These are phyloP conservation scores for Cryptocephalus primarius DNA, from an alignment of 2,888 invertebrate species.

Conservation along the genomic window DNA sequence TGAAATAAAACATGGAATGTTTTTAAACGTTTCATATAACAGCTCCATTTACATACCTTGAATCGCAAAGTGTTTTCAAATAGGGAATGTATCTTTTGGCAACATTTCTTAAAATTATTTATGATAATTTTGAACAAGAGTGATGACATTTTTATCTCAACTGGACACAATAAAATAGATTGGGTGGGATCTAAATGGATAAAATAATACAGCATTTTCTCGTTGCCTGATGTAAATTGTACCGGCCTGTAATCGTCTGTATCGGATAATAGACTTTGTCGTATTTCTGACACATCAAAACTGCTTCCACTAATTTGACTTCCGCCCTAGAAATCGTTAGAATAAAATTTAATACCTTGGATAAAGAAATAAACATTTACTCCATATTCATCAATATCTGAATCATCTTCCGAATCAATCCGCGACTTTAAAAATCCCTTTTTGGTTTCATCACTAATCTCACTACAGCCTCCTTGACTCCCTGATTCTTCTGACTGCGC, in stretches of 20 bases:
- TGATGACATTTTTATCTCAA: conserved; percentile 27
- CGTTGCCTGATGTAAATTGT: conserved; percentile 55
- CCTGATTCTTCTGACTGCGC: conserved; percentile 57
- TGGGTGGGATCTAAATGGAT: conserved; percentile 60
- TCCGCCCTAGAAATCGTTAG: conserved; percentile 53
- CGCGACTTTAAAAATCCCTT: too few species aligned
- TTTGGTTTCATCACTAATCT: conserved; percentile 58
- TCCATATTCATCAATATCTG: conserved; percentile 59
- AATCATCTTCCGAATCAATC: conserved; percentile 48
- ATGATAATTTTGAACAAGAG: conserved; percentile 42
- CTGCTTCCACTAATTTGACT: conserved; percentile 52
- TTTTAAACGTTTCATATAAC: background rate
- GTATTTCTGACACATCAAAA: conserved; percentile 57
- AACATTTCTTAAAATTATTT: conserved; percentile 58
- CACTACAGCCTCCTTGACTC: conserved; percentile 55
- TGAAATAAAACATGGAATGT: conserved; percentile 17
- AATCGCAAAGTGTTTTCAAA: conserved; percentile 58
- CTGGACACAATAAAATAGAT: conserved; percentile 59
- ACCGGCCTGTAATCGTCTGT: conserved; percentile 50
- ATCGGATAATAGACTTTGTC: conserved; percentile 61
- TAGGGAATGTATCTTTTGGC: conserved; percentile 60
- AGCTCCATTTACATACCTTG: conserved; percentile 31
- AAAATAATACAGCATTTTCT: conserved; percentile 66
- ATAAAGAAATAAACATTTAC: conserved; percentile 26
- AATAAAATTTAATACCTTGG: conserved; percentile 15